Evolutionary conservation across 2,113 vertebrate genomes (phyloP).

Genomic region (Sciurus niger): DNA sequence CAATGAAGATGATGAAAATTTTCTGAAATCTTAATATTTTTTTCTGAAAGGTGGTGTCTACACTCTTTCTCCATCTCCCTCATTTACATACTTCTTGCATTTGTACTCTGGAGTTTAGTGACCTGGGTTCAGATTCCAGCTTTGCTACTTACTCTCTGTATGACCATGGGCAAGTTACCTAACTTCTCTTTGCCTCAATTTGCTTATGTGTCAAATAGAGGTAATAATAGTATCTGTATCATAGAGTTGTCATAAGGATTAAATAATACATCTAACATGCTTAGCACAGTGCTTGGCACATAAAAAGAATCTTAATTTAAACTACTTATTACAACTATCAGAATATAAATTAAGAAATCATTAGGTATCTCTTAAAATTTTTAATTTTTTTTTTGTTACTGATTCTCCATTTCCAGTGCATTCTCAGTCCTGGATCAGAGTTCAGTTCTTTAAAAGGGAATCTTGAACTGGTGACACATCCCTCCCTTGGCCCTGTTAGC

Average conservation of each 20-base stretch:
- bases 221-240: not conserved
- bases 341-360: conserved; percentile 22
- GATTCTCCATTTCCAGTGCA: not conserved
- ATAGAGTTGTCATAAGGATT: not conserved
- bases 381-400: conserved; percentile 22
- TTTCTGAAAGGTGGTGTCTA: not conserved
- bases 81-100: conserved; percentile 8
- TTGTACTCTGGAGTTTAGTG: not conserved
- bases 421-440: not conserved
- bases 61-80: not conserved
- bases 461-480: not conserved
- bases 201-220: conserved; percentile 15
- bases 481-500: not conserved
- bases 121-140: not conserved
- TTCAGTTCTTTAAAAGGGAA: not conserved
- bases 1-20: not conserved
- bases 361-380: not conserved
- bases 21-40: conserved; percentile 46
- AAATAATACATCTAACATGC: not conserved
- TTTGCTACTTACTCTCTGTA: conserved; percentile 22
- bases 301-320: conserved; percentile 14
- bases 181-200: conserved; percentile 22
- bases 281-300: not conserved
- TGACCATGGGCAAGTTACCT: conserved; percentile 4
- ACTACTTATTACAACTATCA: conserved; percentile 16